Conservation (phyloP, 1,140 invertebrate species). For the Orchesella cincta region DNA sequence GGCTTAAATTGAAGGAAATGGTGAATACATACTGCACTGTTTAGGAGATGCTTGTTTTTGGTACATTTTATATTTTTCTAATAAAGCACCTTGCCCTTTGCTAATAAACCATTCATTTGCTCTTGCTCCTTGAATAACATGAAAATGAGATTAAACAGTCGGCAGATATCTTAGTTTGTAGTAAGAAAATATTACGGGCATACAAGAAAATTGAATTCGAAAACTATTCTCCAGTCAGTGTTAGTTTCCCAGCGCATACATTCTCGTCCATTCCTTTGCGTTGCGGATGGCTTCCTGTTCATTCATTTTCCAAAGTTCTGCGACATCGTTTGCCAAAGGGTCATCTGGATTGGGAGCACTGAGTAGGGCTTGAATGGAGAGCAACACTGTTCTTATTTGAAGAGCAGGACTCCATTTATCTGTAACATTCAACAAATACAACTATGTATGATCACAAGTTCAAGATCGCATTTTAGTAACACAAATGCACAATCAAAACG, state of each 20-base stretch:
- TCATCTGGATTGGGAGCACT: slow-evolving; percentile 98
- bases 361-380: slow-evolving; percentile 94
- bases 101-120: too few relatives aligned
- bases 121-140: too few relatives aligned
- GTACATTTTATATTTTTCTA: too few relatives aligned
- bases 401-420: slow-evolving; percentile 95
- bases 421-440: slow-evolving; percentile 53
- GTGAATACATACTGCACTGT: too few relatives aligned
- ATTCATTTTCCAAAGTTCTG: slow-evolving; percentile 96
- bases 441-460: neutral
- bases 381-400: slow-evolving; percentile 93
- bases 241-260: slow-evolving; percentile 89
- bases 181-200: neutral
- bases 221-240: neutral
- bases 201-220: neutral
- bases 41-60: too few relatives aligned
- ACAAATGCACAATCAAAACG: neutral
- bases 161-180: too few relatives aligned
- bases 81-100: too few relatives aligned
- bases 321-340: slow-evolving; percentile 94
- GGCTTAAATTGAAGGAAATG: too few relatives aligned
- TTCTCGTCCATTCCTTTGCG: slow-evolving; percentile 93
- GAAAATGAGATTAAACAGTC: too few relatives aligned
- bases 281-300: slow-evolving; percentile 94
- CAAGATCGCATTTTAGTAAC: neutral